Evolutionary conservation across 2,888 invertebrate species (phyloP).

Genomic region (Zygogramma bicolorata): DNA sequence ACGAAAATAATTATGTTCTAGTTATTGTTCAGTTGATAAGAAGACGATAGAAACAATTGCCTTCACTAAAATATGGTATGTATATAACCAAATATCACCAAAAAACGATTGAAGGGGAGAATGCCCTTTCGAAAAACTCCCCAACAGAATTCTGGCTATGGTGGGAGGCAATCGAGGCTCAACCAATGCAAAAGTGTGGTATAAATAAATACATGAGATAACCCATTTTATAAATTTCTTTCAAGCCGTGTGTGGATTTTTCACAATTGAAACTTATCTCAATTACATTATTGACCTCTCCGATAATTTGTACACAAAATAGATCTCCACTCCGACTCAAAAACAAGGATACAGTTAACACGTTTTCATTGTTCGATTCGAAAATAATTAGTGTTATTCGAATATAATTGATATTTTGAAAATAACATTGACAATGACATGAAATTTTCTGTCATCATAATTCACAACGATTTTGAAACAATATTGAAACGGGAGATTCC

Average conservation of each 20-base stretch:
- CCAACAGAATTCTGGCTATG: too few relatives aligned
- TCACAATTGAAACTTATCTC: slow-evolving; percentile 4
- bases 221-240: not conserved
- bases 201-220: not conserved
- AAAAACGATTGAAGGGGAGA: too few relatives aligned
- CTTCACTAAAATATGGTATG: too few relatives aligned
- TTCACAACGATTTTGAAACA: too few relatives aligned
- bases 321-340: not conserved
- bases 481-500: too few relatives aligned
- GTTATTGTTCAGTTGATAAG: too few relatives aligned
- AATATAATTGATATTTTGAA: not conserved
- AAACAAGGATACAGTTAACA: not conserved
- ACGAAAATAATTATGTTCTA: too few relatives aligned
- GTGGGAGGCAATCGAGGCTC: not conserved
- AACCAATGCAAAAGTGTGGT: not conserved
- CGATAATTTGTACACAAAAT: not conserved
- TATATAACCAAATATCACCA: too few relatives aligned
- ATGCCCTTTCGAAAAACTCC: too few relatives aligned
- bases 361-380: not conserved
- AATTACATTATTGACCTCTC: not conserved
- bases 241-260: slow-evolving; percentile 3
- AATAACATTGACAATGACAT: not conserved
- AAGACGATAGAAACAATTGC: too few relatives aligned
- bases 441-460: not conserved
- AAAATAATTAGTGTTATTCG: not conserved